phyloP scores from a whole-genome alignment of 2,113 vertebrate genomes.

The Okapia johnstoni region DNA sequence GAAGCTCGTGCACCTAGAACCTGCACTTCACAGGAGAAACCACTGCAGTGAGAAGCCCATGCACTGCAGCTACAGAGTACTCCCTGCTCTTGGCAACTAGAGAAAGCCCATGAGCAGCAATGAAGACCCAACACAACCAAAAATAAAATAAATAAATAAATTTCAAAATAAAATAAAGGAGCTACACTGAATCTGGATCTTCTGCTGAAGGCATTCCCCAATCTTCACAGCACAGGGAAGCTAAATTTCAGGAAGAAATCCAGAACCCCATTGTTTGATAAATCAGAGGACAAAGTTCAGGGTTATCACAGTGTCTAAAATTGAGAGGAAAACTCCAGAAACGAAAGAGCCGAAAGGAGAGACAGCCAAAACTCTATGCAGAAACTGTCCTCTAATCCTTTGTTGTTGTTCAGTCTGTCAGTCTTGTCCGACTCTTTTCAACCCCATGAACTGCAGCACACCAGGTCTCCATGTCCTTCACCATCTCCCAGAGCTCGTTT shows the following conservation, averaged over 20 bases:
- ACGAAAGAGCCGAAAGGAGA: neutral
- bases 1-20: neutral
- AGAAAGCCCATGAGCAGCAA: neutral
- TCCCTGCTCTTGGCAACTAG: neutral
- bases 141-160: neutral
- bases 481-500: neutral
- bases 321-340: neutral
- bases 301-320: neutral
- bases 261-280: neutral
- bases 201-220: neutral
- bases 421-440: neutral
- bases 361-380: neutral
- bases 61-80: fast-evolving
- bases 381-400: neutral
- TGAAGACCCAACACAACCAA: neutral
- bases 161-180: neutral
- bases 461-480: neutral
- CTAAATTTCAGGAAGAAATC: neutral
- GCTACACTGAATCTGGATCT: neutral
- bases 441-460: neutral
- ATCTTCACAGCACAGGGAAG: neutral
- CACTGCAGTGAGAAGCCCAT: neutral
- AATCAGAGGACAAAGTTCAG: neutral
- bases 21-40: neutral
- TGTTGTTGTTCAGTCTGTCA: neutral